A percentile compares a stretch with the other conserved stretches of the same genome.
Conservation (phyloP, 2,113 vertebrate species). For the Plestiodon gilberti region DNA sequence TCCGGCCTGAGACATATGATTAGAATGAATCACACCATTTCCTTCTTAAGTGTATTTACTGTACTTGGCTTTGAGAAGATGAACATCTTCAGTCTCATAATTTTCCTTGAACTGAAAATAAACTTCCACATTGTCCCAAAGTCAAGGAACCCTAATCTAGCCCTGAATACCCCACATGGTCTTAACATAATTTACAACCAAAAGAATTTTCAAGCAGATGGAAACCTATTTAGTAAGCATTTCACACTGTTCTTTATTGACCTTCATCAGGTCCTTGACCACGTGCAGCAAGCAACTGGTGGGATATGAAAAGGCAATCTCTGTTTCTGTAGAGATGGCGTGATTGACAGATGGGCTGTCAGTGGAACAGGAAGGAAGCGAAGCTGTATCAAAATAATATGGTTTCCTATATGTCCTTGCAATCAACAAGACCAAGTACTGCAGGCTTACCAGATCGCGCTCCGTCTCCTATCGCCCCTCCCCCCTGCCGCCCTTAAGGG, state of each 20-base stretch:
- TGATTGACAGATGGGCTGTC: constrained; percentile 27
- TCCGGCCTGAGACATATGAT: not conserved
- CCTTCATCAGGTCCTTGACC: constrained; percentile 19
- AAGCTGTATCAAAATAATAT: constrained; percentile 29
- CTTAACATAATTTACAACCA: not conserved
- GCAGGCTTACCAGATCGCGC: no score
- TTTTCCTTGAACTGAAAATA: not conserved
- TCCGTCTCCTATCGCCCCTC: no score
- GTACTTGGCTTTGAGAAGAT: not conserved
- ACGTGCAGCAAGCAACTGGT: constrained; percentile 24
- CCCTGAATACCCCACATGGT: not conserved
- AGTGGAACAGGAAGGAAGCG: constrained; percentile 22
- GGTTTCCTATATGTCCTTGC: constrained; percentile 21
- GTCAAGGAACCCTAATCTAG: not conserved
- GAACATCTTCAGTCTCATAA: not conserved
- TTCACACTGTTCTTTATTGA: constrained; percentile 7
- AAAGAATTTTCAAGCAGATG: not conserved
- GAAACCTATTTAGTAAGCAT: constrained; percentile 13
- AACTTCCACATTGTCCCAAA: not conserved
- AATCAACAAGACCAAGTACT: constrained; percentile 14
- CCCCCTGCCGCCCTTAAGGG: no score
- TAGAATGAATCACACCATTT: not conserved
- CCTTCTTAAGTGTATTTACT: not conserved
- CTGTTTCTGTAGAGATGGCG: constrained; percentile 14
- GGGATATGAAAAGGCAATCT: constrained; percentile 29